These are phyloP conservation scores for Wiebesia pumilae DNA, from an alignment of 1,140 invertebrate species.

Conservation along the genomic window DNA sequence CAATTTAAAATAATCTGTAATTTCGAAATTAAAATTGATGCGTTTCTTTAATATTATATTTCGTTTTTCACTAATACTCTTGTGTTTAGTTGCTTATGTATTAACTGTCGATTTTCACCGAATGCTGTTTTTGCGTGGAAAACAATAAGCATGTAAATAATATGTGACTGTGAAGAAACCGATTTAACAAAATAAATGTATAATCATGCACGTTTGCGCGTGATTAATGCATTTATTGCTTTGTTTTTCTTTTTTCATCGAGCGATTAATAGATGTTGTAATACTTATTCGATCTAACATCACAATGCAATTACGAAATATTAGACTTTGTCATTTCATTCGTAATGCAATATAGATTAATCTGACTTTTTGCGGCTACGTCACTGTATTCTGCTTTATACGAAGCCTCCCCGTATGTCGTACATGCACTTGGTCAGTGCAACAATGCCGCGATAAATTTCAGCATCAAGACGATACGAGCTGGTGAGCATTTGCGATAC, in stretches of 20 bases:
- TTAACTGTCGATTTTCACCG: too few species aligned
- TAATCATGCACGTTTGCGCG: neutral
- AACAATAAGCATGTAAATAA: neutral
- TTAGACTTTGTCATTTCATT: neutral
- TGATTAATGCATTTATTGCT: neutral
- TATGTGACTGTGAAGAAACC: neutral
- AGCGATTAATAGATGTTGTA: neutral
- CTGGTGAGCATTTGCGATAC: too few species aligned
- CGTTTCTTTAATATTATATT: too few species aligned
- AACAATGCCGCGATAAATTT: too few species aligned
- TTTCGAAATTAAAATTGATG: too few species aligned
- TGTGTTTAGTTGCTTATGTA: too few species aligned
- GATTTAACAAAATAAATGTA: neutral
- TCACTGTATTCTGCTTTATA: neutral
- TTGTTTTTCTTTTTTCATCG: neutral
- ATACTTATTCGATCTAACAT: neutral
- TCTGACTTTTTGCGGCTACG: neutral
- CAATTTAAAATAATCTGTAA: too few species aligned
- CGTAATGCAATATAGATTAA: neutral
- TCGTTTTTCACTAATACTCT: too few species aligned
- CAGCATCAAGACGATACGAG: too few species aligned
- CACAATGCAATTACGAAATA: neutral
- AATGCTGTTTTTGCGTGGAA: too few species aligned
- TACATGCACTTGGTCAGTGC: too few species aligned
- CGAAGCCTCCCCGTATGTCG: too few species aligned